phyloP scores from a whole-genome alignment of 2,113 vertebrate genomes.

The Pimephales promelas region DNA sequence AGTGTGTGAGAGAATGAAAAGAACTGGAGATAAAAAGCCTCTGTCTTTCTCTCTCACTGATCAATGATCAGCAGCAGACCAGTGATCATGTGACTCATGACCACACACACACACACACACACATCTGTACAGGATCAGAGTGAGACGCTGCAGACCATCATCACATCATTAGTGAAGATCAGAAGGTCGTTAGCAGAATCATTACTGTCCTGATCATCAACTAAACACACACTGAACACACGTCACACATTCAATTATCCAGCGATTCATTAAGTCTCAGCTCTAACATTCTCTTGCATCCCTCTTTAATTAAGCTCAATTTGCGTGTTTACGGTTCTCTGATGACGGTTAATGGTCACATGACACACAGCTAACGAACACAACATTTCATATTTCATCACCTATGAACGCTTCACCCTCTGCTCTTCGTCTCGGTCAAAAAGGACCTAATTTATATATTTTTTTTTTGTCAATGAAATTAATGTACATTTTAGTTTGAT shows the following conservation, averaged over 20 bases:
- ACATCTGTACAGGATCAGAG: background rate
- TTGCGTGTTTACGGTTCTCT: no score
- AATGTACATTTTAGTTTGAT: no score
- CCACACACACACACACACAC: background rate
- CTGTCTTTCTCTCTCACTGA: background rate
- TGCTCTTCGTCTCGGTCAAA: no score
- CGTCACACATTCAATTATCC: background rate
- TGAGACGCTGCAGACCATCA: background rate
- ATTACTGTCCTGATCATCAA: background rate
- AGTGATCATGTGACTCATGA: constrained; percentile 23
- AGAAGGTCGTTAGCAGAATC: background rate
- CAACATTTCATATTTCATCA: no score
- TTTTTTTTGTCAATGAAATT: no score
- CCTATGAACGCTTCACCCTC: no score
- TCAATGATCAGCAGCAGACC: background rate
- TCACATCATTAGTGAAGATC: background rate
- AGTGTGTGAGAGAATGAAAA: background rate
- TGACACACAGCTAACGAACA: no score
- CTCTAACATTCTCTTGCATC: no score
- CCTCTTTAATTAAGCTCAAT: no score
- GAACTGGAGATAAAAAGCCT: background rate
- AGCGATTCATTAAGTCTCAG: background rate
- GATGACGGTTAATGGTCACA: no score
- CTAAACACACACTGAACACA: background rate
- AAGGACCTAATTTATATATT: no score